Conservation (phyloP, 2,797 vertebrate genomes). For the Chromobotia macracanthus region DNA sequence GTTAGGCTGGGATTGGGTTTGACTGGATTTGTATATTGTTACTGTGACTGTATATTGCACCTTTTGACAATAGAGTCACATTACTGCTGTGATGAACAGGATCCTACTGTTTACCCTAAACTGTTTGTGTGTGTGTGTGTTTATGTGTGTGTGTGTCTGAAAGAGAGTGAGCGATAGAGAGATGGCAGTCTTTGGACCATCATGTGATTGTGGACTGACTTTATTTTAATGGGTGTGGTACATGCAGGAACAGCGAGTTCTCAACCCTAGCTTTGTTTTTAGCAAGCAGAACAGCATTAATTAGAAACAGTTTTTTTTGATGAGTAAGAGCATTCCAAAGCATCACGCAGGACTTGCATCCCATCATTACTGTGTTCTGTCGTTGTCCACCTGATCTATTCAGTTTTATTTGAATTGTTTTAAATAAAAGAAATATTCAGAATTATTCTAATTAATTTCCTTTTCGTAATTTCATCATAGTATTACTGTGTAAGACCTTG, state of each 20-base stretch:
- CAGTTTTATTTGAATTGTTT: too few relatives aligned
- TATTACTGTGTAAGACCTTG: too few relatives aligned
- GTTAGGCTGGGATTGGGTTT: not conserved
- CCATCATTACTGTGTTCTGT: not conserved
- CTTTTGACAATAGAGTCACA: slow-evolving; percentile 59
- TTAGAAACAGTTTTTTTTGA: too few relatives aligned
- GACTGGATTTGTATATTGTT: not conserved
- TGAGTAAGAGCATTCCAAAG: not conserved
- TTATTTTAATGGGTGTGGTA: slow-evolving; percentile 40
- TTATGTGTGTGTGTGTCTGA: too few relatives aligned
- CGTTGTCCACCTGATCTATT: not conserved
- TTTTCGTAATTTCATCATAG: too few relatives aligned
- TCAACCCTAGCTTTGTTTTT: slow-evolving; percentile 11
- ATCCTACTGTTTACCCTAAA: slow-evolving; percentile 70
- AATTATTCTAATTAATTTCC: too few relatives aligned
- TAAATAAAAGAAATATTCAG: too few relatives aligned
- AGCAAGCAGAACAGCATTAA: not conserved
- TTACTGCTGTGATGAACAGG: slow-evolving; percentile 66
- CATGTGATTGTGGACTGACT: slow-evolving; percentile 41
- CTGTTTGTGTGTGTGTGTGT: slow-evolving; percentile 57
- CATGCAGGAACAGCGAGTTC: not conserved
- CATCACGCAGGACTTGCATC: not conserved
- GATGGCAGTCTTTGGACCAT: slow-evolving; percentile 36
- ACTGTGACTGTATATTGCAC: slow-evolving; percentile 13
- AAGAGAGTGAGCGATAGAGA: not conserved